These are phyloP conservation scores for Pagrus major DNA, from an alignment of 2,113 vertebrate genomes.

Conservation along the genomic window DNA sequence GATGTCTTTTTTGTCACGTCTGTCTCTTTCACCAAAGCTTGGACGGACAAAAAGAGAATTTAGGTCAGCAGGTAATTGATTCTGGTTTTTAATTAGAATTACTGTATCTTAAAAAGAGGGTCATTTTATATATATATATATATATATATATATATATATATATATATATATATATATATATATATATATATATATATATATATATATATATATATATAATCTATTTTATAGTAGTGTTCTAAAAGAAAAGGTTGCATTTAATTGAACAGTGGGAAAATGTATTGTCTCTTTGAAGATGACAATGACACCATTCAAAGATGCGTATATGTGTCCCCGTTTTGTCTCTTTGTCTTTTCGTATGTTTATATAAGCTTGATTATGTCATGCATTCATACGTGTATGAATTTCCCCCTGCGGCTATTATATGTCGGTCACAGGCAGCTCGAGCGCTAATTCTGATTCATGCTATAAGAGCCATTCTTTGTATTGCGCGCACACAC, in stretches of 20 bases:
- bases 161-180: no score
- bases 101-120: constrained; percentile 3
- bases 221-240: background rate
- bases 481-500: no score
- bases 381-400: constrained; percentile 9
- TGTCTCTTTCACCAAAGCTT: background rate
- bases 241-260: background rate
- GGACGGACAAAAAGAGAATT: constrained; percentile 5
- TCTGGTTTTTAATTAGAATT: constrained; percentile 15
- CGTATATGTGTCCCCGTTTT: background rate
- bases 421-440: constrained; percentile 32
- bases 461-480: constrained; percentile 14
- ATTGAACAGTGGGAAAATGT: background rate
- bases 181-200: no score
- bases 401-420: constrained; percentile 19
- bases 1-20: background rate
- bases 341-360: constrained; percentile 2
- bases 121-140: no score
- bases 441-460: constrained; percentile 34
- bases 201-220: no score
- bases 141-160: no score
- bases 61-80: constrained; percentile 22
- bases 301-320: background rate
- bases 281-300: constrained; percentile 4
- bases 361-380: constrained; percentile 53